Evolutionary conservation across 92 coral and sea anemone genomes (phyloP).

Genomic region (Micromussa lordhowensis): DNA sequence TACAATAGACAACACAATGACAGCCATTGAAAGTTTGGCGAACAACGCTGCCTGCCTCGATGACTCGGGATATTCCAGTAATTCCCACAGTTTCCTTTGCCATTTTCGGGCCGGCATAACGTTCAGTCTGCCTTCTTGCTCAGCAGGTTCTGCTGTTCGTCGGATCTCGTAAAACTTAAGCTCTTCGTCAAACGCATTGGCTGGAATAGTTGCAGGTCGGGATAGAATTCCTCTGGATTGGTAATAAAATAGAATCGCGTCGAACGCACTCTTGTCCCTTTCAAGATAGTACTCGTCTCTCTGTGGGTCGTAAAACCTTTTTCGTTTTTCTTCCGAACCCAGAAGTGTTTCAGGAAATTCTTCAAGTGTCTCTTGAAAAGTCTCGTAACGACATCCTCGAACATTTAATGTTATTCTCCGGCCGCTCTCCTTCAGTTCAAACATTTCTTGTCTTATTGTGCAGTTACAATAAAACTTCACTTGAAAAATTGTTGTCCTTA

Average conservation of each 20-base stretch:
- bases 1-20: constrained; percentile 75
- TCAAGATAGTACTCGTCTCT: constrained; percentile 82
- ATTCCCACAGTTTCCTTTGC: constrained; percentile 75
- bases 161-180: constrained; percentile 81
- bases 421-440: constrained; percentile 4
- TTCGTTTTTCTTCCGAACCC: constrained; percentile 78
- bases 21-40: constrained; percentile 71
- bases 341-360: constrained; percentile 89
- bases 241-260: constrained; percentile 90
- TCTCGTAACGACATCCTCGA: constrained; percentile 85
- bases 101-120: constrained; percentile 58
- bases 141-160: constrained; percentile 25
- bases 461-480: not conserved
- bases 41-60: constrained; percentile 72
- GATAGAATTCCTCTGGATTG: constrained; percentile 93
- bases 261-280: constrained; percentile 86
- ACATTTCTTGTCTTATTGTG: constrained; percentile 1
- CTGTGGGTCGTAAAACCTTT: constrained; percentile 68
- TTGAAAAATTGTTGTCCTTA: not conserved
- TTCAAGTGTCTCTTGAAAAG: constrained; percentile 80
- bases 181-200: constrained; percentile 83
- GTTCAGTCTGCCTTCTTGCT: constrained; percentile 24
- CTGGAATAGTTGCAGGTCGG: constrained; percentile 86
- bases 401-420: constrained; percentile 75
- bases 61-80: constrained; percentile 86